Conservation (phyloP, 2,797 vertebrate species). For the Carcharodon carcharias region DNA sequence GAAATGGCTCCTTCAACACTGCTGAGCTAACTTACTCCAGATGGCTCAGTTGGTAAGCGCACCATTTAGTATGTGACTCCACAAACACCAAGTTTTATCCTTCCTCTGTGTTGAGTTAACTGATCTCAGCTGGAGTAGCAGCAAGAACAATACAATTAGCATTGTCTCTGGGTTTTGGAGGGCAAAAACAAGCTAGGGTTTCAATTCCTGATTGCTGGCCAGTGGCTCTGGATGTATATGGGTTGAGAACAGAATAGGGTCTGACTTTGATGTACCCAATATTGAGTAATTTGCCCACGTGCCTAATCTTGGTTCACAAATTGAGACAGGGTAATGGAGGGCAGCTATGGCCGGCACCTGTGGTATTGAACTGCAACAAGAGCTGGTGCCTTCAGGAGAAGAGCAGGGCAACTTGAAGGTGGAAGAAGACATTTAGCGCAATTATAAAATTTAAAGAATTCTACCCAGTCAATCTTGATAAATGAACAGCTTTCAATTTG, state of each 20-base stretch:
- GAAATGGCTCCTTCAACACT: background rate
- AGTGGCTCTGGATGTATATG: background rate
- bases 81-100: background rate
- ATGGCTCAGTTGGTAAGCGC: background rate
- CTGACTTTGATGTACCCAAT: background rate
- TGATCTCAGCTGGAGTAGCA: background rate
- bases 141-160: background rate
- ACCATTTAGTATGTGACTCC: background rate
- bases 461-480: background rate
- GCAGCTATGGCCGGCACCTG: background rate
- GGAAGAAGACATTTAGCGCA: background rate
- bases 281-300: background rate
- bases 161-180: background rate
- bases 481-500: background rate
- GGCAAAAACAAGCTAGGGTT: too few species aligned
- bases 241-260: background rate
- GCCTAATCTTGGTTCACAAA: background rate
- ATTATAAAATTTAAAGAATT: background rate
- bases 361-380: background rate
- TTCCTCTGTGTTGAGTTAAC: background rate
- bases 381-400: background rate
- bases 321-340: background rate
- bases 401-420: background rate
- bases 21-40: background rate
- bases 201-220: background rate